Evolutionary conservation across 2,113 vertebrate species (phyloP).

Genomic region (Shinisaurus crocodilurus): DNA sequence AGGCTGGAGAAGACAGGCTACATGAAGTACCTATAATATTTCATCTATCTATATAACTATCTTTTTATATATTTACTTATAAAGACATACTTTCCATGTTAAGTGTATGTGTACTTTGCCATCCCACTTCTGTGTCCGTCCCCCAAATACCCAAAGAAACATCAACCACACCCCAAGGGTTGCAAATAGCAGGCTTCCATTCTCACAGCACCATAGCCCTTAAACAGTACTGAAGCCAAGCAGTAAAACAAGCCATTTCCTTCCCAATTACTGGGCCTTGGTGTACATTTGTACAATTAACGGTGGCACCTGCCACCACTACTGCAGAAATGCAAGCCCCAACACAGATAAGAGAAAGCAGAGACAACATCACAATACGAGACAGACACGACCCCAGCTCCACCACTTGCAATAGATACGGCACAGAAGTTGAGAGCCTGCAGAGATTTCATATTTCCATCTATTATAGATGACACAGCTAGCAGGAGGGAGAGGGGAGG

Average conservation of each 20-base stretch:
- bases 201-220: not conserved
- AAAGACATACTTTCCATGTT: not conserved
- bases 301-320: not conserved
- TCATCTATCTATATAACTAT: not conserved
- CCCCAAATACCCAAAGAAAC: not conserved
- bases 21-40: conserved; percentile 14
- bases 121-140: not conserved
- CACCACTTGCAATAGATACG: conserved; percentile 20
- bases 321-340: conserved; percentile 36
- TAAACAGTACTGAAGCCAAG: conserved; percentile 1
- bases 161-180: conserved; percentile 48
- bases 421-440: conserved; percentile 61
- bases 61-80: not conserved
- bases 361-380: conserved; percentile 11
- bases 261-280: conserved; percentile 39
- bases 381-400: conserved; percentile 23
- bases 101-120: not conserved
- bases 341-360: conserved; percentile 27
- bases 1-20: not conserved
- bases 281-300: not conserved
- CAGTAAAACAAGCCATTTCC: conserved; percentile 11
- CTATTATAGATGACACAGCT: not conserved
- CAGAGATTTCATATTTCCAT: conserved; percentile 31
- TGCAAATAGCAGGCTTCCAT: conserved; percentile 27
- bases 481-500: not conserved